A percentile compares a stretch with the other conserved stretches of the same genome.
Conservation (phyloP, 2,113 vertebrate species). For the Perca flavescens region DNA sequence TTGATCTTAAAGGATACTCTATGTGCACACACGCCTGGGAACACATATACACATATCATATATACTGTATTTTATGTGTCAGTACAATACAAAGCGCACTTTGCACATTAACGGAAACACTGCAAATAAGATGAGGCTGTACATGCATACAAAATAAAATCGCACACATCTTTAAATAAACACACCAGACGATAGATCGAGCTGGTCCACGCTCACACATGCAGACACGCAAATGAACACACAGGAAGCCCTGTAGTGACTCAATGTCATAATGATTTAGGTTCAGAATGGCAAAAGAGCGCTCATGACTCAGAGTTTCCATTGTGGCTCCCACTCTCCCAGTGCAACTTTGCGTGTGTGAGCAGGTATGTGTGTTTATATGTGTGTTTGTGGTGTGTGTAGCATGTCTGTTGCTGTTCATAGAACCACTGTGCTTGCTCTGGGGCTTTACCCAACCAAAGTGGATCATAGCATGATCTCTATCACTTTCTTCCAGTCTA, state of each 20-base stretch:
- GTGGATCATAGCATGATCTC: conserved; percentile 50
- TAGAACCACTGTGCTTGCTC: conserved; percentile 55
- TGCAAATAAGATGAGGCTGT: conserved; percentile 6
- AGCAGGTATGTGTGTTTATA: conserved; percentile 42
- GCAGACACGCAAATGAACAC: conserved; percentile 67
- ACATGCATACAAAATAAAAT: conserved; percentile 20
- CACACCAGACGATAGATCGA: conserved; percentile 1
- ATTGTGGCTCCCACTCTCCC: conserved; percentile 77
- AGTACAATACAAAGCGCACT: not conserved
- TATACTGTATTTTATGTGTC: not conserved
- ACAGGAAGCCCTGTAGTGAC: conserved; percentile 82
- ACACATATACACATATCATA: not conserved
- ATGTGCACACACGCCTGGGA: not conserved
- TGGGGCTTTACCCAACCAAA: conserved; percentile 55
- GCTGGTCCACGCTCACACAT: conserved; percentile 49
- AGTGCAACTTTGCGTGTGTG: conserved; percentile 53
- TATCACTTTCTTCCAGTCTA: conserved; percentile 30
- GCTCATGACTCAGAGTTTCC: conserved; percentile 83
- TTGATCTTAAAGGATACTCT: not conserved
- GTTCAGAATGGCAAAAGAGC: conserved; percentile 78
- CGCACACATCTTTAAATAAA: conserved; percentile 21
- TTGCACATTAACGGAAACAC: conserved; percentile 6
- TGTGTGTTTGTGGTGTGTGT: conserved; percentile 42
- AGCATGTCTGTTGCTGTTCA: conserved; percentile 61
- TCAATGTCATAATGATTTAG: conserved; percentile 82